These are phyloP conservation scores for Eugnorisma glareosa DNA, from an alignment of 2,888 invertebrate species.

Conservation along the genomic window DNA sequence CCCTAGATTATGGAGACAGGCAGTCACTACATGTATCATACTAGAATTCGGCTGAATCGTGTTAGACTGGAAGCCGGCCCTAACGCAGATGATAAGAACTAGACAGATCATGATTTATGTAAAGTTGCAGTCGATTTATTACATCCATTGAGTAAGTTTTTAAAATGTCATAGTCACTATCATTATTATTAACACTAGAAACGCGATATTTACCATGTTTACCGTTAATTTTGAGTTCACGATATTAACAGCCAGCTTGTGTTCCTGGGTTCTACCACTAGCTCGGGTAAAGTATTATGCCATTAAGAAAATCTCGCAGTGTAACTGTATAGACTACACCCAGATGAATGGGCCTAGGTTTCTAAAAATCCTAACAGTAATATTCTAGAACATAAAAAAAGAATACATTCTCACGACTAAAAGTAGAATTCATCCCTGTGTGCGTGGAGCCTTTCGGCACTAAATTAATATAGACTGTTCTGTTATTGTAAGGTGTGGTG, in stretches of 20 bases:
- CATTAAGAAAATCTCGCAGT: not conserved
- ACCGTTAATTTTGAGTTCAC: too few relatives aligned
- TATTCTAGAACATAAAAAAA: not conserved
- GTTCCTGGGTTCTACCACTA: not conserved
- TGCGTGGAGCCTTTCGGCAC: slow-evolving; percentile 69
- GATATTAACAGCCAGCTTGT: too few relatives aligned
- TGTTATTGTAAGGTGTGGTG: slow-evolving; percentile 81
- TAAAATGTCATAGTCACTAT: too few relatives aligned
- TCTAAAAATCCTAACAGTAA: not conserved
- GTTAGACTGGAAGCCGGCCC: not conserved
- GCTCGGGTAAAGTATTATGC: not conserved
- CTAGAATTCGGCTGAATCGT: not conserved
- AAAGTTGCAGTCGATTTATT: not conserved
- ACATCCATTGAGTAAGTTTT: not conserved
- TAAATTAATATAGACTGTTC: slow-evolving; percentile 79
- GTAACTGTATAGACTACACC: not conserved
- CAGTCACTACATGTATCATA: not conserved
- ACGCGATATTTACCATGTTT: too few relatives aligned
- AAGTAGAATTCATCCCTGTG: slow-evolving; percentile 50
- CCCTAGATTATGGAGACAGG: not conserved
- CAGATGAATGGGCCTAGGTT: not conserved
- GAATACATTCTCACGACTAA: not conserved
- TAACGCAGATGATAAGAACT: not conserved
- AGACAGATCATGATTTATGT: not conserved
- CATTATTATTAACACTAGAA: too few relatives aligned